Evolutionary conservation across 2,113 vertebrate species (phyloP).

Genomic region (Pachyramphus minor): DNA sequence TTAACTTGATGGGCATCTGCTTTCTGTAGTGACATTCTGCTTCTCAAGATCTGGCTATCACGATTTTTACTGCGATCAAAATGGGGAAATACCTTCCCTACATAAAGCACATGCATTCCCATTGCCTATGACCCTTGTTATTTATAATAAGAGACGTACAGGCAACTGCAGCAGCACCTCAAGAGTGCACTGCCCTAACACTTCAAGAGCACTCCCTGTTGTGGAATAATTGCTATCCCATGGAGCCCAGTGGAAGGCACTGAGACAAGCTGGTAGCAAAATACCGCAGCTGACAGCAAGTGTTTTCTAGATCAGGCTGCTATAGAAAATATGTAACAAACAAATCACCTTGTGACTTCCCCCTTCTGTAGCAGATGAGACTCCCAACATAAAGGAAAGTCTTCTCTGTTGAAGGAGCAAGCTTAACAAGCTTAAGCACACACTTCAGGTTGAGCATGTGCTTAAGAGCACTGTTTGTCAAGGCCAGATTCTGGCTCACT

Average conservation of each 20-base stretch:
- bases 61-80: background rate
- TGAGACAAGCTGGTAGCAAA: slow-evolving; percentile 23
- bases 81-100: background rate
- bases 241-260: slow-evolving; percentile 18
- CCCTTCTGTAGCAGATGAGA: slow-evolving; percentile 1
- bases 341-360: background rate
- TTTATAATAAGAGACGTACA: background rate
- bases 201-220: slow-evolving; percentile 6
- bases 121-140: background rate
- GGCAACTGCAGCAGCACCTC: background rate
- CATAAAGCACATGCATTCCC: background rate
- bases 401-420: background rate
- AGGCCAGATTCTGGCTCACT: background rate
- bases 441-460: background rate
- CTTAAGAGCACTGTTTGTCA: background rate
- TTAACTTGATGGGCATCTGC: slow-evolving; percentile 63
- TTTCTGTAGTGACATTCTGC: slow-evolving; percentile 27
- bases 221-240: slow-evolving; percentile 22
- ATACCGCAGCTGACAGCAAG: slow-evolving; percentile 12
- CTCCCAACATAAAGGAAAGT: background rate
- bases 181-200: background rate
- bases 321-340: slow-evolving; percentile 15
- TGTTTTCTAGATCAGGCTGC: slow-evolving; percentile 2
- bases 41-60: background rate
- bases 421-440: slow-evolving; percentile 5